These are phyloP conservation scores for Theretra japonica DNA, from an alignment of 2,888 invertebrate species.

Conservation along the genomic window DNA sequence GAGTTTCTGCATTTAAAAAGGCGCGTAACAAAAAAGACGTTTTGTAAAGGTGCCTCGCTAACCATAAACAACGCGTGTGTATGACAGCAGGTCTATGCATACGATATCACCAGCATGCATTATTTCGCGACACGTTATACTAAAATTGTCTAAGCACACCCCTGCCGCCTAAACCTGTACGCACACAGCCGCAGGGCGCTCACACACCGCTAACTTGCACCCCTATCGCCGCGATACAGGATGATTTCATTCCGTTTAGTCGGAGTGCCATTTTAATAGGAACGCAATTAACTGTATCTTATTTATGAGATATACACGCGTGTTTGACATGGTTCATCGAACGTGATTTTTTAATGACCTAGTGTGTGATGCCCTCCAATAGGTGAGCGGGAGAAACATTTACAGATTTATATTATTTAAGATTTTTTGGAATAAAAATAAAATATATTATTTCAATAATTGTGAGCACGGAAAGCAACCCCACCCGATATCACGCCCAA, in stretches of 20 bases:
- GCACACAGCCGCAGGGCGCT: constrained; percentile 47
- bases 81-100: constrained; percentile 62
- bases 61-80: constrained; percentile 53
- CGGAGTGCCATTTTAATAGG: background rate
- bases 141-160: constrained; percentile 82
- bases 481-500: background rate
- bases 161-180: constrained; percentile 68
- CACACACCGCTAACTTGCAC: constrained; percentile 56
- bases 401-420: no score
- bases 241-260: constrained; percentile 43
- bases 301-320: no score
- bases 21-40: constrained; percentile 49
- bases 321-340: no score
- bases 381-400: no score
- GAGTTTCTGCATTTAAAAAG: constrained; percentile 47
- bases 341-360: no score
- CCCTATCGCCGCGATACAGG: constrained; percentile 66
- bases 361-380: no score
- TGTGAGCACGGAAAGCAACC: background rate
- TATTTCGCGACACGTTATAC: constrained; percentile 76
- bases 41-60: constrained; percentile 45
- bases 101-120: constrained; percentile 66
- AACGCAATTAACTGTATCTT: background rate
- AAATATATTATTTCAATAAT: background rate
- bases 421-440: background rate